Percentiles rank a stretch among this genome's conserved stretches.
Conservation (phyloP, 1,140 invertebrate species). For the Ericerus pela region DNA sequence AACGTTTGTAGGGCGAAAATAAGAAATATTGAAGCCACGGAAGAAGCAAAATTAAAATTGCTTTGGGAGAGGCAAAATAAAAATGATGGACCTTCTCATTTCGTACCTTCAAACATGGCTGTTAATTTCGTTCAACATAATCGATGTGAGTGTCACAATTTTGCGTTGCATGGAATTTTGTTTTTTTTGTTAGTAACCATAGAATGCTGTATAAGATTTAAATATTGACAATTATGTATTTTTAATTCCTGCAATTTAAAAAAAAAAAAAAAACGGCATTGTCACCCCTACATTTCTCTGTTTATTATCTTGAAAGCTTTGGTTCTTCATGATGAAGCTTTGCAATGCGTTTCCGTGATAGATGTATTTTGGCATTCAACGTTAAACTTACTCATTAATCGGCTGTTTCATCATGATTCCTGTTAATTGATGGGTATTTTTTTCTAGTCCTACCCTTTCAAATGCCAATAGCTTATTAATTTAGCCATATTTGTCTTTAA, state of each 20-base stretch:
- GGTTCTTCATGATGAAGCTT: too few species aligned
- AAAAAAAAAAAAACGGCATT: too few species aligned
- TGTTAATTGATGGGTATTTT: too few species aligned
- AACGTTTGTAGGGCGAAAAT: slow-evolving; percentile 68
- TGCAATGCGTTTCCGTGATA: too few species aligned
- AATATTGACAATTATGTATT: not conserved
- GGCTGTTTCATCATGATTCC: too few species aligned
- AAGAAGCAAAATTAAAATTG: slow-evolving; percentile 88
- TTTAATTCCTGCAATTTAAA: not conserved
- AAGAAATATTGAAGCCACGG: slow-evolving; percentile 92
- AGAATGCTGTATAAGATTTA: not conserved
- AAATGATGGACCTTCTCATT: slow-evolving; percentile 85
- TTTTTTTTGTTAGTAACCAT: not conserved
- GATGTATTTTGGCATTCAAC: too few species aligned
- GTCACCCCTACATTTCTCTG: too few species aligned
- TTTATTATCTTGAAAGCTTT: too few species aligned
- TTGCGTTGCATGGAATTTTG: not conserved
- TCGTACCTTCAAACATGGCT: slow-evolving; percentile 95
- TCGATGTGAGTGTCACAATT: slow-evolving; percentile 48
- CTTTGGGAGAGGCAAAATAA: slow-evolving; percentile 76
- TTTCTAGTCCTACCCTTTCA: too few species aligned
- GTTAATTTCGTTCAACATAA: slow-evolving; percentile 96
- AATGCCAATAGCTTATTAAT: too few species aligned
- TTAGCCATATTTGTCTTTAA: too few species aligned
- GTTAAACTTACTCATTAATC: too few species aligned